phyloP scores from a whole-genome alignment of 2,113 vertebrate species.

The Notiomystis cincta region DNA sequence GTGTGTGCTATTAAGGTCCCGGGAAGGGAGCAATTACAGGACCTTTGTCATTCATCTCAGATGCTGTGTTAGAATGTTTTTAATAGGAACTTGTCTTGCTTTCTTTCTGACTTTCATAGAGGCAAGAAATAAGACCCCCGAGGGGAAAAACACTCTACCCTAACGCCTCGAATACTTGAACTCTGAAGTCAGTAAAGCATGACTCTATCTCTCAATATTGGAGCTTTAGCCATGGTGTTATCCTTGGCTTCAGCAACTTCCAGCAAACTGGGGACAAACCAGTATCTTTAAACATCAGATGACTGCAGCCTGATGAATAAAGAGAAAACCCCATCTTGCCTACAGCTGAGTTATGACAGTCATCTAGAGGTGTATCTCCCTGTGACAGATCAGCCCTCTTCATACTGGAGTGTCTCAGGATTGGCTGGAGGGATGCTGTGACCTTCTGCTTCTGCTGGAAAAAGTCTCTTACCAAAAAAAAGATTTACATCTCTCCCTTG shows the following conservation, averaged over 20 bases:
- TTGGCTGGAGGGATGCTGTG: background rate
- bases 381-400: background rate
- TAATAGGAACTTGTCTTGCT: conserved; percentile 26
- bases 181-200: conserved; percentile 39
- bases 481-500: background rate
- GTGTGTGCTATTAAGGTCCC: conserved; percentile 4
- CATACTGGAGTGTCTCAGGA: background rate
- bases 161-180: conserved; percentile 32
- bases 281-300: background rate
- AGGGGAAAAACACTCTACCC: background rate
- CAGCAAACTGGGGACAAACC: conserved; percentile 7
- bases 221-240: conserved; percentile 23
- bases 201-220: conserved; percentile 10
- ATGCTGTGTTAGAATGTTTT: conserved; percentile 19
- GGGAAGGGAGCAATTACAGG: background rate
- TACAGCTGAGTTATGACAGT: background rate
- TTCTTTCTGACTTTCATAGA: conserved; percentile 24
- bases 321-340: background rate
- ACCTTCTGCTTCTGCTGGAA: background rate
- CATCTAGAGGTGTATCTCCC: background rate
- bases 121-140: conserved; percentile 20
- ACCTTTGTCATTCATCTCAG: conserved; percentile 26
- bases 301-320: background rate
- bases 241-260: conserved; percentile 21
- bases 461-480: background rate